phyloP scores from a whole-genome alignment of 2,797 vertebrate species.

The Mycteria americana region DNA sequence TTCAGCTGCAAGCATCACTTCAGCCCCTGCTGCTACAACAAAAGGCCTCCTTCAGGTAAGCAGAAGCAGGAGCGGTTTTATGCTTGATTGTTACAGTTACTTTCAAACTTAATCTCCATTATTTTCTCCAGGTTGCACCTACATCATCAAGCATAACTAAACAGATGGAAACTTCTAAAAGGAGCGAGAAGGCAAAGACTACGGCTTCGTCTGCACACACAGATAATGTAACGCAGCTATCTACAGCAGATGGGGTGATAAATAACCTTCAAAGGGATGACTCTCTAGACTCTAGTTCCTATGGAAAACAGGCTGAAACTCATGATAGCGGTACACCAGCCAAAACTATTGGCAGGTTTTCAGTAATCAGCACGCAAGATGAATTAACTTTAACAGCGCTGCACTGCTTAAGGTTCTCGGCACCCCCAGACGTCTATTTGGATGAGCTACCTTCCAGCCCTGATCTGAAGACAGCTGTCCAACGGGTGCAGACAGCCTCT shows the following conservation, averaged over 20 bases:
- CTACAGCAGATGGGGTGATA: constrained; percentile 53
- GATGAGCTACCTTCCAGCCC: constrained; percentile 84
- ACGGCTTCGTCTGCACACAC: constrained; percentile 63
- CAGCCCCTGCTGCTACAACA: neutral
- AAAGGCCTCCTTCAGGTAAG: constrained; percentile 67
- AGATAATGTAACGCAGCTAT: constrained; percentile 65
- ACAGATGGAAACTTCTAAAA: constrained; percentile 37
- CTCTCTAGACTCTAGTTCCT: constrained; percentile 76
- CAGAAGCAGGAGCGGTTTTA: neutral
- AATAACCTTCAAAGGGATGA: constrained; percentile 73
- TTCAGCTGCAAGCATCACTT: constrained; percentile 16
- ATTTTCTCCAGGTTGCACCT: constrained; percentile 53
- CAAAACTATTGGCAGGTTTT: constrained; percentile 92
- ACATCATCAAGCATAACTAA: neutral
- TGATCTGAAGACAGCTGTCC: constrained; percentile 76
- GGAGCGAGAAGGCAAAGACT: constrained; percentile 61
- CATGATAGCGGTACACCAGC: constrained; percentile 67
- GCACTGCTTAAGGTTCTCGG: constrained; percentile 86
- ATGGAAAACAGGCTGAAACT: constrained; percentile 74
- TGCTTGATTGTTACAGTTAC: neutral
- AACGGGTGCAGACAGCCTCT: constrained; percentile 81
- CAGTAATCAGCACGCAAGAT: constrained; percentile 88
- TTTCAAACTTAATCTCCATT: neutral
- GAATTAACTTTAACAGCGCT: constrained; percentile 82
- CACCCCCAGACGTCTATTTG: constrained; percentile 92